Evolutionary conservation across 2,888 invertebrate species (phyloP), one percentile per base, ranked within the genome.

Genomic region (Melinaea marsaeus): DNA sequence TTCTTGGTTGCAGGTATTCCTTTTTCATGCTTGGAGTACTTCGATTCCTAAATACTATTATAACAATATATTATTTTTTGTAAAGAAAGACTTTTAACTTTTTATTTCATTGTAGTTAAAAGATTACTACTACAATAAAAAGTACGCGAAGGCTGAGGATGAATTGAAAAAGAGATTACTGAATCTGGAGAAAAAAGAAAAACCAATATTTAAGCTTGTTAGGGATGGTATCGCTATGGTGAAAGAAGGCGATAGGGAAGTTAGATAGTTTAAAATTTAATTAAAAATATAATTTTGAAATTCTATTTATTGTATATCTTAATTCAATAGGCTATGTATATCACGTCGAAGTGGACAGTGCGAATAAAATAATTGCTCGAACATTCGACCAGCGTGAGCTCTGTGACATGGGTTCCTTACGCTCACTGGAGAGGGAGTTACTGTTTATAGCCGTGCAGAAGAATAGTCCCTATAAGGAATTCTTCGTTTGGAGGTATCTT

Each of bases 401-500:
- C 0, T 92, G 92, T 66, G 91, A 92, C 61, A 72, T 92, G 22
- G 87, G 85, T 0, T 84, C 86, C 0, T 61, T 89, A 37, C 74
- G 76, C 35, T 85, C 85, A 0, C 82, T 88, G 75, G 80, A 70
- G 13, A 68, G 62, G 3, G 66, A 65, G 1, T 35, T 13, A 13
- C 58, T 74, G 5, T 80, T 79, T 56, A 42, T 42, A 42, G 6
- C 42, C 6, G 42, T 42, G 9, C 42, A 42, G 69, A 83, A 79
- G 60, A 69, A 80, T 32, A 86, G 87, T 37, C 86, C 88, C 2
- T 88, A 79, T 60, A 84, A 78, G 62, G 86, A 88, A 66, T 87
- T 88, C 51, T 75, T 84, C 22, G 72, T 67, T 7, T 88, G 87
- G 87, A 85, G 85, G 88, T 87, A 72, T 13, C 9, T 55, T 22